Conservation (phyloP, 35 echinoderm and acorn worm genomes). For the Anneissia japonica region DNA sequence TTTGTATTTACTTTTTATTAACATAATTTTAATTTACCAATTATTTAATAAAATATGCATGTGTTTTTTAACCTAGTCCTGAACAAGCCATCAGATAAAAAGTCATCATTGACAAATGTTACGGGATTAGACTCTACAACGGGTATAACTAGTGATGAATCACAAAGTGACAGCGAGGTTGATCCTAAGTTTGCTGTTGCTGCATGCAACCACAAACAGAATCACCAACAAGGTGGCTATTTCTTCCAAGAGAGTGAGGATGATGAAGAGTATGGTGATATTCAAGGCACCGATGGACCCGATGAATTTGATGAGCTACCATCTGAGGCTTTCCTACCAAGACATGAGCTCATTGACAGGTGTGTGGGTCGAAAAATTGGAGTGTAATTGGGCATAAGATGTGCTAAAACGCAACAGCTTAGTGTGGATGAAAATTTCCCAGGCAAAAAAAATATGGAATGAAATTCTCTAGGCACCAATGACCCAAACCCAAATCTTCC, state of each 20-base stretch:
- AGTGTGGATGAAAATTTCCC: too few relatives aligned
- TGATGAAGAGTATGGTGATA: conserved; percentile 55
- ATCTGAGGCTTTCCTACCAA: conserved; percentile 59
- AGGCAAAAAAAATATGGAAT: too few relatives aligned
- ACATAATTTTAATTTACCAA: too few relatives aligned
- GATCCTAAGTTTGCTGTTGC: not conserved
- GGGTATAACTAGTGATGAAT: conserved; percentile 77
- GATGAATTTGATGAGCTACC: conserved; percentile 53
- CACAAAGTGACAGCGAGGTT: conserved; percentile 74
- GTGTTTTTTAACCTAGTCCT: not conserved
- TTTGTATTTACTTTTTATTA: too few relatives aligned
- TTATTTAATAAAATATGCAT: too few relatives aligned
- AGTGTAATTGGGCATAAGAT: too few relatives aligned
- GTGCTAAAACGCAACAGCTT: too few relatives aligned
- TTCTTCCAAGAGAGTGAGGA: conserved; percentile 49
- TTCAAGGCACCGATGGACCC: conserved; percentile 19
- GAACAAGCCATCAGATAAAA: not conserved
- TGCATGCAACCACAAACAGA: not conserved
- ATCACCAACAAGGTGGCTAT: conserved; percentile 8
- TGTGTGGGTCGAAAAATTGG: too few relatives aligned
- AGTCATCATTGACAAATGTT: not conserved
- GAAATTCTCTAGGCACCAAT: too few relatives aligned
- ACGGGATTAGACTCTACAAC: conserved; percentile 44
- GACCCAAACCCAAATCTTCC: too few relatives aligned
- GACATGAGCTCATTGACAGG: conserved; percentile 84